Base-by-base conservation (phyloP, 2,113 vertebrate species). In the Neomonachus schauinslandi region DNA sequence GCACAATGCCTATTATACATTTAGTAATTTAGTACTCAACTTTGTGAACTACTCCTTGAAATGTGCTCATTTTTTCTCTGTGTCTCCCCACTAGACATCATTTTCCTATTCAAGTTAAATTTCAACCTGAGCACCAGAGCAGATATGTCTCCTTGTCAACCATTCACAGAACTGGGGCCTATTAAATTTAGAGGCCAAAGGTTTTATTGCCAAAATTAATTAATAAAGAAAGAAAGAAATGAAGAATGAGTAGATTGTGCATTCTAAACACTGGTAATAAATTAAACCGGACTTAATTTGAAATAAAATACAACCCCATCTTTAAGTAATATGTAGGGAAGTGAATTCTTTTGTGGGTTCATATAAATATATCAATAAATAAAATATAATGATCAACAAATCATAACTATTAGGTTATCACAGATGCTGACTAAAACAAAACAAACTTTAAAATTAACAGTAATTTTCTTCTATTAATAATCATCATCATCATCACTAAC, bases 201-300 rank as follows among this genome's bases (percentile, higher is more conserved):
- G 0, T n/a, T 82, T 76, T 61, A 86, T 26, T 67, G 49, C 10
- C n/a, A 77, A 94, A 87, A 77, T 83, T 77, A 92, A 83, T 77
- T 39, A 51, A 21, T 9, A 3, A 72, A 86, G 59, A 69, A 87
- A 87, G 49, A 57, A 57, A 22, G 10, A 83, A 69, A 91, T 55
- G 31, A 77, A 53, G 31, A 76, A 36, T 5, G 22, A 42, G 22
- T 61, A 36, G 59, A 61, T 3, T 87, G 42, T 55, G 63, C 61
- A 72, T 95, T 16, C 33, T 26, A 7, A 83, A n/a, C 16, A 26
- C 31, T 19, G 33, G 57, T 36, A 36, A 94, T 82, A 61, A 94
- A 69, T 22, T 36, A 76, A 95, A 49, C 9, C 36, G 14, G 21
- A 74, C 12, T 12, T 51, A 36, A 86, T 42, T 39, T 80, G 67